A percentile compares a stretch with the other conserved stretches of the same genome.
These are phyloP conservation scores for Hippocampus zosterae DNA, from an alignment of 2,113 vertebrate species.

Conservation along the genomic window DNA sequence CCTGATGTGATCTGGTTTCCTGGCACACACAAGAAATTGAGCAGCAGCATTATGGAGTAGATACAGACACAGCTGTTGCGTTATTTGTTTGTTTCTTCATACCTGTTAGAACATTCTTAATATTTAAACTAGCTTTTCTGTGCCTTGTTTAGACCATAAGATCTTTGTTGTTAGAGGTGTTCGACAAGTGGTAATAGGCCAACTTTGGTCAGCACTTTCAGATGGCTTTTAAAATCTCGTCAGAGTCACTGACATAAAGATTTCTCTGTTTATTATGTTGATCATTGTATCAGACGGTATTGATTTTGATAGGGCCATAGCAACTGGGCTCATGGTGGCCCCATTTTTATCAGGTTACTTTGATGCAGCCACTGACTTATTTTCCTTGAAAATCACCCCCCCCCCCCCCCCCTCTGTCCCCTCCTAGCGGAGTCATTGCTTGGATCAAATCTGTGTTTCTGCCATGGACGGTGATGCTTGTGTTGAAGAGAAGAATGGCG, in stretches of 20 bases:
- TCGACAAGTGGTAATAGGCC: no score
- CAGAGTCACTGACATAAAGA: no score
- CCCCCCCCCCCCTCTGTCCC: background rate
- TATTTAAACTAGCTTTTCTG: background rate
- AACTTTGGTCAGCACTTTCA: no score
- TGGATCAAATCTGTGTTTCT: slow-evolving; percentile 36
- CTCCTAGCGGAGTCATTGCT: slow-evolving; percentile 31
- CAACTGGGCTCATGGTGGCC: no score
- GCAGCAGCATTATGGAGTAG: no score
- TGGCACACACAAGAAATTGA: no score
- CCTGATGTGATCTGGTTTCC: no score
- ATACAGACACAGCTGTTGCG: background rate
- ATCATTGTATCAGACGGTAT: no score
- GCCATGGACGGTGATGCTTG: slow-evolving; percentile 86
- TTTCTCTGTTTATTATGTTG: no score
- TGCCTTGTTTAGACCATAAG: background rate
- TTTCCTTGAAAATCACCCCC: background rate
- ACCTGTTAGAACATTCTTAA: background rate
- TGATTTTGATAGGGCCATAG: no score
- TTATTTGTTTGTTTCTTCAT: background rate
- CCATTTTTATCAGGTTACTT: no score
- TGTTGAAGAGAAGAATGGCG: slow-evolving; percentile 74
- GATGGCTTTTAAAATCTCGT: no score
- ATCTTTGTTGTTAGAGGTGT: background rate
- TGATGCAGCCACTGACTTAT: background rate